Percentiles rank a stretch among this genome's conserved stretches.
Evolutionary conservation across 2,113 vertebrate genomes (phyloP).

Genomic region (Danionella cerebrum): DNA sequence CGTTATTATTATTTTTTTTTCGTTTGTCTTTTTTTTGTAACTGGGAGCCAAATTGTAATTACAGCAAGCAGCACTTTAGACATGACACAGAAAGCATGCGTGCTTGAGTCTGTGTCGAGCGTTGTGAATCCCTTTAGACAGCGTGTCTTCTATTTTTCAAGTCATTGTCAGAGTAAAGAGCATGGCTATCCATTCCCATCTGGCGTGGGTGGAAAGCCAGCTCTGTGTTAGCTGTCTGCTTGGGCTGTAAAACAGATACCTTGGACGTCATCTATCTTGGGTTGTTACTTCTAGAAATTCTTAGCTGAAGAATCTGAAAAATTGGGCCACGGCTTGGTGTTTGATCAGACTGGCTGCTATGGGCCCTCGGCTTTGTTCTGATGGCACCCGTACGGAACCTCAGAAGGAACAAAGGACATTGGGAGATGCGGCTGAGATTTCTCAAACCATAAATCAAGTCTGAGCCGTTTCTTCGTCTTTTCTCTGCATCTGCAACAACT

Average conservation of each 20-base stretch:
- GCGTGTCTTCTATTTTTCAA: conserved; percentile 25
- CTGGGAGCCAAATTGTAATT: conserved; percentile 1
- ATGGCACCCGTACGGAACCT: background rate
- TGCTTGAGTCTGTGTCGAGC: background rate
- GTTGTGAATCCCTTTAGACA: conserved; percentile 28
- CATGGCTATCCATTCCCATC: conserved; percentile 16
- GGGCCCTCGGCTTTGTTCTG: background rate
- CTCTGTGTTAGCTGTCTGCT: conserved; percentile 1
- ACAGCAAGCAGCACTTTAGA: conserved; percentile 21
- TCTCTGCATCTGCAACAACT: background rate
- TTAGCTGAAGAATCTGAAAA: background rate
- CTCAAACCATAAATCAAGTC: conserved; percentile 15
- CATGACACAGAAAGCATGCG: background rate
- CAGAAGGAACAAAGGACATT: background rate
- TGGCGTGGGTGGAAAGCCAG: background rate
- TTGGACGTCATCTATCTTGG: conserved; percentile 1
- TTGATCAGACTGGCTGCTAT: conserved; percentile 10
- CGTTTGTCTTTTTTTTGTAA: conserved; percentile 16
- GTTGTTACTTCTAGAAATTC: background rate
- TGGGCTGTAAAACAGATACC: background rate
- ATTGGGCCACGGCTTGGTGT: background rate
- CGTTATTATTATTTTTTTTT: conserved; percentile 19
- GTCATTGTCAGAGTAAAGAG: conserved; percentile 20
- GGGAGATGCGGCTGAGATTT: conserved; percentile 1
- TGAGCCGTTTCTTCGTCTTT: background rate